Percentiles rank a stretch among this genome's conserved stretches.
These are phyloP conservation scores for Endomychus coccineus DNA, from an alignment of 2,888 invertebrate genomes.

Conservation along the genomic window DNA sequence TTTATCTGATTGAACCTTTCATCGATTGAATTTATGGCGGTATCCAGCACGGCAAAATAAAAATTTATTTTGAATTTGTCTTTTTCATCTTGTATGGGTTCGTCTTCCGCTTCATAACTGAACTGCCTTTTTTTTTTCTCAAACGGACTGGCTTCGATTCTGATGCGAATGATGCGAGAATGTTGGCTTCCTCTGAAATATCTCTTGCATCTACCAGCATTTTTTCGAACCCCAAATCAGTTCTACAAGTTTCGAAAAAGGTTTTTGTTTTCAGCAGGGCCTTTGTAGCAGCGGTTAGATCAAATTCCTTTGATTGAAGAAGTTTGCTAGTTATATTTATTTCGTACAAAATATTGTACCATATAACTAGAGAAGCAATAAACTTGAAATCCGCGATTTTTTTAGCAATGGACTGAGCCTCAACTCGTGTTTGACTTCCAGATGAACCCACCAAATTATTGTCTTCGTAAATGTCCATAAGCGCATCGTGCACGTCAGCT, in stretches of 20 bases:
- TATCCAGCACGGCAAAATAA: conserved; percentile 12
- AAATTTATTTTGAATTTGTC: conserved; percentile 16
- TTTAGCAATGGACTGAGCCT: too few species aligned
- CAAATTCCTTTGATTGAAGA: conserved; percentile 14
- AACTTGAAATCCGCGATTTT: conserved; percentile 1
- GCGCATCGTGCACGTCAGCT: too few species aligned
- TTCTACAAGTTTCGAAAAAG: conserved; percentile 12
- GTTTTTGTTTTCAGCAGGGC: conserved; percentile 4
- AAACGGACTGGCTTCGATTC: conserved; percentile 11
- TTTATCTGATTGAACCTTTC: conserved; percentile 18
- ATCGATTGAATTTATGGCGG: conserved; percentile 16
- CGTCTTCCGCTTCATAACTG: conserved; percentile 17
- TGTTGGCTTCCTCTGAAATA: conserved; percentile 17
- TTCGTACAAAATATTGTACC: conserved; percentile 8
- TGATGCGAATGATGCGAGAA: too few species aligned
- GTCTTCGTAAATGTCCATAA: too few species aligned
- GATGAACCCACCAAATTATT: too few species aligned
- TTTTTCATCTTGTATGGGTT: conserved; percentile 9
- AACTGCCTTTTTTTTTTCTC: conserved; percentile 13
- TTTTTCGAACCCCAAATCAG: conserved; percentile 11
- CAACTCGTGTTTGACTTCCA: background rate
- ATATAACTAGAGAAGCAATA: conserved; percentile 6
- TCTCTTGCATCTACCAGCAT: conserved; percentile 16
- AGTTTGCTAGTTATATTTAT: conserved; percentile 3
- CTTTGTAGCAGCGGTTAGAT: conserved; percentile 12